A percentile compares a stretch with the other conserved stretches of the same genome.
Evolutionary conservation across 2,113 vertebrate genomes (phyloP).

Genomic region (Peromyscus polionotus): DNA sequence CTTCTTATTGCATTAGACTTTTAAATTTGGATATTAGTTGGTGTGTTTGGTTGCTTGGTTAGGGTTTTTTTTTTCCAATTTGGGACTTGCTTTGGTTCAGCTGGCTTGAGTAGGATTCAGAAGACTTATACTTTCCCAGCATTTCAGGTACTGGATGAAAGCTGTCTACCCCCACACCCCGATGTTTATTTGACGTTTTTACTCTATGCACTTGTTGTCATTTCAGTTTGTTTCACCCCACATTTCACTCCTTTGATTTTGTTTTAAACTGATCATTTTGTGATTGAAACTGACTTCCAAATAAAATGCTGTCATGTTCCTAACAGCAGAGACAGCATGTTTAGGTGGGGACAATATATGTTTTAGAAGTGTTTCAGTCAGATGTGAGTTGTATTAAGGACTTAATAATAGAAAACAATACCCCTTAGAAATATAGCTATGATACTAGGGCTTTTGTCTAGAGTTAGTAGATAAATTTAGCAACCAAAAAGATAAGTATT

Average conservation of each 20-base stretch:
- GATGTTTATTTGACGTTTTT: neutral
- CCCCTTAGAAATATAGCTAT: too few relatives aligned
- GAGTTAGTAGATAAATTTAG: too few relatives aligned
- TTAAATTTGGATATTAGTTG: neutral
- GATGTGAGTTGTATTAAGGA: neutral
- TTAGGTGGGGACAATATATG: too few relatives aligned
- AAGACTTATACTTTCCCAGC: too few relatives aligned
- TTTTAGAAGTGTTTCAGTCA: neutral
- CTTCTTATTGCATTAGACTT: neutral
- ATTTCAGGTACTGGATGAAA: neutral
- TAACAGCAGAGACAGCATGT: neutral
- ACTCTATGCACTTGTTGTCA: neutral
- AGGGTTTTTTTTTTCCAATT: too few relatives aligned
- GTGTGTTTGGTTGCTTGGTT: too few relatives aligned
- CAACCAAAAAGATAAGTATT: neutral
- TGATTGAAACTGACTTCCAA: neutral
- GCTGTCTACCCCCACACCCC: neutral
- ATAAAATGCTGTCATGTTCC: neutral
- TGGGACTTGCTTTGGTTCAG: too few relatives aligned
- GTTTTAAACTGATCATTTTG: neutral
- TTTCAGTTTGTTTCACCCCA: too few relatives aligned
- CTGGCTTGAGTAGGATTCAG: too few relatives aligned
- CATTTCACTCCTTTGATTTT: neutral
- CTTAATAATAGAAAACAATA: too few relatives aligned
- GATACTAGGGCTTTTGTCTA: too few relatives aligned